Evolutionary conservation across 92 coral and sea anemone genomes (phyloP), one percentile per base, ranked within the genome.

Genomic region (Parazoanthus swiftii): DNA sequence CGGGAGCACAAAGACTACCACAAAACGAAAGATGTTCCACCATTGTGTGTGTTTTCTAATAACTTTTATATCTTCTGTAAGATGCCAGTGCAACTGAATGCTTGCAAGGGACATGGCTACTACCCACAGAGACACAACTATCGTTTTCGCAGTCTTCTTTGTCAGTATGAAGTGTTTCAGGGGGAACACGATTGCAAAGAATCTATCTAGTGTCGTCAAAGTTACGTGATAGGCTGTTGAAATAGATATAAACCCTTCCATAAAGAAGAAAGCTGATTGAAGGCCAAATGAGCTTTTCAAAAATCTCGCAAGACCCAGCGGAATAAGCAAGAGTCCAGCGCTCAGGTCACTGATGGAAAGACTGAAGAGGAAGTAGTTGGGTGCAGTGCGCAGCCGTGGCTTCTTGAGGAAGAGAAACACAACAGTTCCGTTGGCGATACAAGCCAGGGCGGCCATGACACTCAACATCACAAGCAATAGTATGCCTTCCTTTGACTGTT

Each of bases 141-240:
- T 88, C 39, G 42, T 86, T 25, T 81, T 71, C 8, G 88, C 89
- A 21, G 58, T 86, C 68, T 78, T 89, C 35, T 88, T 93, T 70
- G 90, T 92, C 42, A 93, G 80, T 6, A 89, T 81, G 63, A 88
- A 89, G 77, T 92, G 96, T 39, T 74, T 85, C 11, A 94, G 85
- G 20, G 96, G 96, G 44, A 86, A 78, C 18, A 86, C 79, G 26
- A 94, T 90, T n/a, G 96, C 96, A 39, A 92, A 59, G 82, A 90
- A 94, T 78, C 89, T 92, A 82, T 94, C 96, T 13, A 83, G 93
- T 0, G 96, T 94, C 1, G 92, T 89, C 26, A 88, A 66, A 14
- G 92, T 89, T 1, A 94, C 86, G 48, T 94, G 96, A 59, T 90
- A 94, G 20, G 96, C 94, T 0, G 94, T 89, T 8, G 92, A 80